Evolutionary conservation across 2,113 vertebrate species (phyloP).

Genomic region (Sterrhoptilus dennistouni): DNA sequence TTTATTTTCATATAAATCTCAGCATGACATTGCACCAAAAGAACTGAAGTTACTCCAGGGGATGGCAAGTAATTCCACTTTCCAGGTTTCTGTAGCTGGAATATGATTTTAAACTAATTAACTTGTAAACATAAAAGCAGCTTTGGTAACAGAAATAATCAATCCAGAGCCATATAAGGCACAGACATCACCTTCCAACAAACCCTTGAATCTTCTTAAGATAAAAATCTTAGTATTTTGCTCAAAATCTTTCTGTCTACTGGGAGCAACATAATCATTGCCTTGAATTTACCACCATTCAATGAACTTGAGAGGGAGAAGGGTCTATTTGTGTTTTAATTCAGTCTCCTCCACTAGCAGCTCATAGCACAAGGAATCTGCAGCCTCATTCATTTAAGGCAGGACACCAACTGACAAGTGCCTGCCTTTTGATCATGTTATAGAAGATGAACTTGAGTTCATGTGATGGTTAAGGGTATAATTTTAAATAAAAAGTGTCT

Average conservation of each 20-base stretch:
- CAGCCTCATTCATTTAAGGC: background rate
- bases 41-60: slow-evolving; percentile 61
- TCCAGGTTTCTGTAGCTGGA: slow-evolving; percentile 6
- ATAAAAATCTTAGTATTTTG: background rate
- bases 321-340: background rate
- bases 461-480: background rate
- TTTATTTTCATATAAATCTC: slow-evolving; percentile 72
- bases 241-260: background rate
- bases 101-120: slow-evolving; percentile 58
- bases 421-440: background rate
- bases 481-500: background rate
- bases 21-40: slow-evolving; percentile 54
- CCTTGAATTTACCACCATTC: background rate
- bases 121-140: slow-evolving; percentile 40
- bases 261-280: background rate
- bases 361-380: background rate
- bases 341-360: background rate
- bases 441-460: background rate
- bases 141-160: slow-evolving; percentile 34
- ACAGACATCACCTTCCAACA: background rate
- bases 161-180: background rate
- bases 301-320: background rate
- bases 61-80: slow-evolving; percentile 61
- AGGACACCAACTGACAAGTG: background rate
- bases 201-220: background rate